These are phyloP conservation scores for Gobius niger DNA, from an alignment of 2,113 vertebrate genomes.

Conservation along the genomic window DNA sequence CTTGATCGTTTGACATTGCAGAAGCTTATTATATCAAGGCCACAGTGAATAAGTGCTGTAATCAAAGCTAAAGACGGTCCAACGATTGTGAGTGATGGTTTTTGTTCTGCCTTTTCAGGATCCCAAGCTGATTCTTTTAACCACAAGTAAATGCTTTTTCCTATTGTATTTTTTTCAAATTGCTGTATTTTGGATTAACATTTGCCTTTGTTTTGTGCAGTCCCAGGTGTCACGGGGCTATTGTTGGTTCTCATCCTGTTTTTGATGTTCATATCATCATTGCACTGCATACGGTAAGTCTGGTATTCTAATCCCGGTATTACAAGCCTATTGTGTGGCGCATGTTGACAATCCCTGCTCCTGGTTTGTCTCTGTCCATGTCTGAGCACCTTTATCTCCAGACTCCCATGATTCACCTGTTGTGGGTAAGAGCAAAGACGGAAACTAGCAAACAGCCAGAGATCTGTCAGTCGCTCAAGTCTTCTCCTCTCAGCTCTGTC, in stretches of 20 bases:
- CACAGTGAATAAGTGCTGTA: too few species aligned
- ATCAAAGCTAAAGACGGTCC: not conserved
- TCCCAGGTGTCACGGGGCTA: constrained; percentile 92
- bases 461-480: constrained; percentile 30
- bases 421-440: constrained; percentile 7
- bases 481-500: constrained; percentile 56
- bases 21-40: too few species aligned
- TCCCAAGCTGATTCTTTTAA: constrained; percentile 87
- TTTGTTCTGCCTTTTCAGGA: constrained; percentile 78
- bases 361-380: constrained; percentile 13
- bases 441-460: constrained; percentile 26
- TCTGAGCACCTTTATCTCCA: constrained; percentile 23
- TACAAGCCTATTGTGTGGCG: not conserved
- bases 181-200: constrained; percentile 21
- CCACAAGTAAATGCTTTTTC: constrained; percentile 81
- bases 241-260: constrained; percentile 92
- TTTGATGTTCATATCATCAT: constrained; percentile 93
- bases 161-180: not conserved
- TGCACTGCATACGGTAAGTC: constrained; percentile 86
- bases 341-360: not conserved
- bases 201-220: constrained; percentile 62
- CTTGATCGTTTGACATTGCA: too few species aligned
- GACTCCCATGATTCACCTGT: constrained; percentile 10
- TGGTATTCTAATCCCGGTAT: not conserved
- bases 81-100: too few species aligned